Evolutionary conservation across 1,140 invertebrate species (phyloP), one percentile per base, ranked within the genome.

Genomic region (Ips nitidus): DNA sequence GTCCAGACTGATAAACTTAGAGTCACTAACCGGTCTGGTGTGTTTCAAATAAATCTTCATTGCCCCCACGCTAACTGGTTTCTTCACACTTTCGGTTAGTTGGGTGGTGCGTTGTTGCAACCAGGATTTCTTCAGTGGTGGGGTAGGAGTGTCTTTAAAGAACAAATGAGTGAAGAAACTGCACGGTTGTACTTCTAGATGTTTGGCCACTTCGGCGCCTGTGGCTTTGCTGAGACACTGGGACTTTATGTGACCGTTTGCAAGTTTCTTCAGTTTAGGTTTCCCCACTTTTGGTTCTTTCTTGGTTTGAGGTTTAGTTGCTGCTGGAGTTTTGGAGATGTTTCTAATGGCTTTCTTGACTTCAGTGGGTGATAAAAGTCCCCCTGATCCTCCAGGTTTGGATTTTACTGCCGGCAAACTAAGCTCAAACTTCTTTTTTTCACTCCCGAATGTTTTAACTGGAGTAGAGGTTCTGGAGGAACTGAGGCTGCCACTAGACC

Each of bases 81-180:
- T 83, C 55, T 82, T 77, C 77, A 82, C 70, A 75, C 80, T 70
- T 41, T 85, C 83, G 73, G 88, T 85, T 61, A 90, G 88, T 58
- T 86, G 84, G 78, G 83, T 84, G 0, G 87, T 86, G 76, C 86
- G 87, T 78, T 90, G 86, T 40, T 85, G 76, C 3, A 91, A 86
- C 39, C 84, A 82, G 1, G 85, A 83, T 62, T 79, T 84, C 67
- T 82, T 82, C 47, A 73, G 75, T 40, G 66, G 37, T 62, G 72
- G 77, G 69, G 81, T 74, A 38, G 76, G 75, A 70, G 45, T 78
- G 63, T 86, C 83, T 65, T 85, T 78, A 6, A 90, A 76, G 70
- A 91, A 89, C 39, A 91, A 82, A 79, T 89, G 84, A 76, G 89
- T 89, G 74, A 91, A 91, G 74, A 91, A 91, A 0, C 84, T 84